Evolutionary conservation across 1,140 invertebrate genomes (phyloP), one percentile per base, ranked within the genome.

Genomic region (Ceratoteleas bidentatus): DNA sequence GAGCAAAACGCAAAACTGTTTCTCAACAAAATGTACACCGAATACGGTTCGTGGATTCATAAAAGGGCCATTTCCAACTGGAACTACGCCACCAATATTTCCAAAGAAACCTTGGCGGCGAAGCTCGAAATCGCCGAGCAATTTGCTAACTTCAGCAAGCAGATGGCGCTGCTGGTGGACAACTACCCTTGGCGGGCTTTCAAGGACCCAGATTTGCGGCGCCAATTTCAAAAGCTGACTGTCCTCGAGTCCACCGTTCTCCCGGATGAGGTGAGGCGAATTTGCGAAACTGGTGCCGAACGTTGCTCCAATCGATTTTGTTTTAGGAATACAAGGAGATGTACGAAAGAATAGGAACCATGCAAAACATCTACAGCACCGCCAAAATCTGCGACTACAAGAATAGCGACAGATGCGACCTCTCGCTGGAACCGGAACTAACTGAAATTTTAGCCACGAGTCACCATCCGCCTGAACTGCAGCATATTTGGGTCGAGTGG

Each of bases 361-460:
- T 98, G 96, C 92, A 96, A 84, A 93, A 93, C 0, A 95, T 95
- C 62, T 97, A 96, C 83, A 94, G 95, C 2, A 96, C 93, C n/a
- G 95, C 96, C 0, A 96, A 96, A 90, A 94, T 97, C 16, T 97
- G 96, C 85, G 93, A 94, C 53, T 95, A 91, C 78, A 93, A 93
- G 15, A 90, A 96, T 77, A 77, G 75, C 0, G 92, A 82, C 0
- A 95, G 95, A 83, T 96, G 96, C 83, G 93, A 95, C 85, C 86
- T 97, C 0, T 90, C 92, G 11, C 91, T 97, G 6, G 96, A 97
- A 83, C 96, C 96, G 80, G 95, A 96, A 83, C 91, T 97, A 10
- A 94, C 94, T 0, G 92, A 94, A 57, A 91, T 95, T 32, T 91
- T 97, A 64, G 89, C 92, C 0, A 93, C 89, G 14, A 95, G 94